A percentile compares a stretch with the other conserved stretches of the same genome.
phyloP scores from a whole-genome alignment of 1,140 invertebrate species.

The Akabosia matsudoensis region DNA sequence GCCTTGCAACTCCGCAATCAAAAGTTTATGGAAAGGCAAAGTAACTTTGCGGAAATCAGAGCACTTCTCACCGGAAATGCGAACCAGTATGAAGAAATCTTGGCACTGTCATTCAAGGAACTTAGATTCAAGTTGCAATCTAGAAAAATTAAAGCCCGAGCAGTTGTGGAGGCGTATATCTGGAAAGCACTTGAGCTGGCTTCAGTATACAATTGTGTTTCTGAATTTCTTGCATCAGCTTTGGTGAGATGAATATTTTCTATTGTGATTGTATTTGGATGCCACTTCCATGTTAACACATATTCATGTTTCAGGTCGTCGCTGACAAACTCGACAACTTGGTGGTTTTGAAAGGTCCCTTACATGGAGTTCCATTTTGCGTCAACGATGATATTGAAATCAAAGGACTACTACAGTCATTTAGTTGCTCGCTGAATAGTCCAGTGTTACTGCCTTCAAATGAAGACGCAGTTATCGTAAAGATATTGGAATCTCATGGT shows the following conservation, averaged over 20 bases:
- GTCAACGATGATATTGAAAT: constrained; percentile 51
- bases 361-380: constrained; percentile 52
- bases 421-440: constrained; percentile 42
- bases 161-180: constrained; percentile 3
- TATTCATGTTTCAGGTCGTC: constrained; percentile 25
- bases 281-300: too few species aligned
- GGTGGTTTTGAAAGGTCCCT: constrained; percentile 39
- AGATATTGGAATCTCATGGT: constrained; percentile 47
- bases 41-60: neutral
- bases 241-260: constrained; percentile 27
- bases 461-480: constrained; percentile 50
- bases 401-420: constrained; percentile 46
- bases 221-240: constrained; percentile 33
- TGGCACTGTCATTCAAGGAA: neutral
- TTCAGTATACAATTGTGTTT: constrained; percentile 27
- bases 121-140: neutral
- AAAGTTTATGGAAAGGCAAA: neutral
- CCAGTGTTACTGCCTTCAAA: constrained; percentile 53
- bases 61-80: neutral
- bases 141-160: neutral
- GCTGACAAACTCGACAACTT: constrained; percentile 35
- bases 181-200: constrained; percentile 26
- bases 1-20: neutral
- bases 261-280: too few species aligned
- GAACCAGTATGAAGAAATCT: neutral